Percentiles rank a stretch among this genome's conserved stretches.
Evolutionary conservation across 2,888 invertebrate species (phyloP).

Genomic region (Brenthis ino): DNA sequence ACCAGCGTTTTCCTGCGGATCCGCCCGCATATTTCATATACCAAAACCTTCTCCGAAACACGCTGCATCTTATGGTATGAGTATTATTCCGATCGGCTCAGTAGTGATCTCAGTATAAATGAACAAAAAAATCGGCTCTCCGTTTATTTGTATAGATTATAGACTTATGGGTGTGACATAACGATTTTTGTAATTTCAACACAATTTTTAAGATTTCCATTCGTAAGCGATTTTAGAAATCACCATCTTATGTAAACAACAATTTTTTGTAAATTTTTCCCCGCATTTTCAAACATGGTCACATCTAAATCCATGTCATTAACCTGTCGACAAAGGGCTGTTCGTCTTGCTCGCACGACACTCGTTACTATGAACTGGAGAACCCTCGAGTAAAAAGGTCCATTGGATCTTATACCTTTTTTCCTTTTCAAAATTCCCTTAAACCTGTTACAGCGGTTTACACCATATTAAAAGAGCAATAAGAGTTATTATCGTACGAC

Average conservation of each 20-base stretch:
- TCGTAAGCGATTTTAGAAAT: too few species aligned
- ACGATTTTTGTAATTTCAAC: too few species aligned
- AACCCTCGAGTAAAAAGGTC: conserved; percentile 45
- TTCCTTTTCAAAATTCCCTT: conserved; percentile 22
- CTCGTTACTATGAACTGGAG: conserved; percentile 46
- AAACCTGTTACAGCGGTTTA: conserved; percentile 7
- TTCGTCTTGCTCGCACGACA: conserved; percentile 22
- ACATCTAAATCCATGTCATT: conserved; percentile 36
- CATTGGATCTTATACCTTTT: conserved; percentile 43
- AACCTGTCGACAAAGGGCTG: conserved; percentile 37
- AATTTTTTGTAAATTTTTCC: neutral
- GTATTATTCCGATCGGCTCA: too few species aligned
- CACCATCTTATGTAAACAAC: neutral
- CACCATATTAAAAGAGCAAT: conserved; percentile 12
- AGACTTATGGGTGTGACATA: too few species aligned
- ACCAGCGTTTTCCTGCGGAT: too few species aligned
- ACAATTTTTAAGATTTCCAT: too few species aligned
- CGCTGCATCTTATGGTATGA: too few species aligned
- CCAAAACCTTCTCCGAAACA: too few species aligned
- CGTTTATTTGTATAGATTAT: too few species aligned
- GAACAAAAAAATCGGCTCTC: too few species aligned
- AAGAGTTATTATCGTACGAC: conserved; percentile 19
- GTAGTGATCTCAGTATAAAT: too few species aligned
- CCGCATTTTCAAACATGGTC: conserved; percentile 9
- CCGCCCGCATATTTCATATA: too few species aligned